Base-by-base conservation (phyloP, 2,113 vertebrate species). In the Zosterops japonicus region DNA sequence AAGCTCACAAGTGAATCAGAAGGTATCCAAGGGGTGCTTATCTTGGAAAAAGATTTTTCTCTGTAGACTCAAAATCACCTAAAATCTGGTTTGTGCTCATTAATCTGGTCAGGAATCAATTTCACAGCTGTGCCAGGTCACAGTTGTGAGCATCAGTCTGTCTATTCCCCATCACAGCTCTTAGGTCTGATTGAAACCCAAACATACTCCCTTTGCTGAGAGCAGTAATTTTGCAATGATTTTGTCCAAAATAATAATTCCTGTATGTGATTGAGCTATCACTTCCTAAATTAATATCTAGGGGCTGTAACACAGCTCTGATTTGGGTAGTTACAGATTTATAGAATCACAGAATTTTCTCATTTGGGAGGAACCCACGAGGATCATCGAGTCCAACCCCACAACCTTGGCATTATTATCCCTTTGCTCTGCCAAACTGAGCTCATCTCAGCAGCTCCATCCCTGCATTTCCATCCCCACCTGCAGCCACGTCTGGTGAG, bases 301-400 rank as follows among this genome's bases (percentile, higher is more conserved):
- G 56, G 14, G n/a, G 23, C 63, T 2, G 3, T 18, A 39, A 49
- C 27, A 2, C 24, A 42, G 29, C 33, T 59, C 63, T 68, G 19
- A 8, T 33, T 25, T 36, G 67, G 27, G 6, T 4, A 11, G 55
- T 60, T 60, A 6, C 11, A 52, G 46, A 8, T 52, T 44, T 18
- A 15, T 0, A 28, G 36, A 31, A 42, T 25, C 29, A 16, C 42
- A 27, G 46, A 46, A n/a, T 36, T 24, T 33, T 39, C 28, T 39
- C 64, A 10, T 9, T 3, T 46, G 55, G 64, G 33, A 60, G 42
- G 24, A 7, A 41, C 60, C 50, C 70, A n/a, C 24, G 5, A 41
- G 53, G 39, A 33, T n/a, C 25, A 25, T 9, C 0, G 2, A 59
- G 31, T 22, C 46, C 63, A 68, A 0, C 6, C 46, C 72, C 46